Evolutionary conservation across 2,797 vertebrate species (phyloP).

Genomic region (Urosaurus nigricauda): DNA sequence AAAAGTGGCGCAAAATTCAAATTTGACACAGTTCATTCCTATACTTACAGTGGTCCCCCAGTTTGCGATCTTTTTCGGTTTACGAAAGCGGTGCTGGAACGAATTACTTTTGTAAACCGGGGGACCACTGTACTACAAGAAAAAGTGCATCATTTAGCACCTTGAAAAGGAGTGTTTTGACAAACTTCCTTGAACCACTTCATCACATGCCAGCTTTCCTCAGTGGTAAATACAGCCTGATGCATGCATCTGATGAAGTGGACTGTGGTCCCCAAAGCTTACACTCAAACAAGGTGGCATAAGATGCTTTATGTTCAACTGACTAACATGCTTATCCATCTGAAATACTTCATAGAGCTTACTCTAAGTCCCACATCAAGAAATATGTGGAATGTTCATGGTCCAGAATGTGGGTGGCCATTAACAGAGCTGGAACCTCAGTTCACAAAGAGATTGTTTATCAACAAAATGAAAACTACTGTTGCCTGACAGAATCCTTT

Average conservation of each 20-base stretch:
- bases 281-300: background rate
- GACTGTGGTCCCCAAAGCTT: background rate
- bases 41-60: no score
- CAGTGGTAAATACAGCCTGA: no score
- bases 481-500: slow-evolving; percentile 44
- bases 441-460: slow-evolving; percentile 18
- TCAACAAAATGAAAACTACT: background rate
- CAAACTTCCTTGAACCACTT: background rate
- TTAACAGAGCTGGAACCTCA: background rate
- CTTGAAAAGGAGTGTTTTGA: no score
- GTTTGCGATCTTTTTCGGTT: no score
- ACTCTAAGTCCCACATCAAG: background rate
- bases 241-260: background rate
- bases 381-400: background rate
- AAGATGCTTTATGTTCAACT: background rate
- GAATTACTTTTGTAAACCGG: no score
- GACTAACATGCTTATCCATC: background rate
- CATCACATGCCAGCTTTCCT: background rate
- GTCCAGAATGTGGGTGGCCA: background rate
- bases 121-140: background rate
- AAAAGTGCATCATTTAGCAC: background rate
- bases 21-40: no score
- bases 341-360: background rate
- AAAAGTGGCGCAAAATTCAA: no score
- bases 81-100: no score